Evolutionary conservation across 2,797 vertebrate genomes (phyloP), one percentile per base, ranked within the genome.

Genomic region (Tamandua tetradactyla): DNA sequence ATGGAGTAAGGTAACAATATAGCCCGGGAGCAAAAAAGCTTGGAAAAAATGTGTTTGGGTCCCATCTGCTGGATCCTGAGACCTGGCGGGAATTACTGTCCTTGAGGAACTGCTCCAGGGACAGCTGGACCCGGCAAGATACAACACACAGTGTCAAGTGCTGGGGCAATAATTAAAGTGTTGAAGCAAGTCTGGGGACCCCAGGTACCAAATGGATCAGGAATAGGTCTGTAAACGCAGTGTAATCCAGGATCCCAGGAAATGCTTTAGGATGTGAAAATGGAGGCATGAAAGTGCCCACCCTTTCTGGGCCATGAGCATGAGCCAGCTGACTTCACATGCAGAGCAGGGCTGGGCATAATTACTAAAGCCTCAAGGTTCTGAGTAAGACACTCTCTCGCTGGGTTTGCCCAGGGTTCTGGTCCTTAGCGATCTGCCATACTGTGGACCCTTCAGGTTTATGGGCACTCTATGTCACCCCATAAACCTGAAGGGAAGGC

Each of bases 291-390:
- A 4, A n/a, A 23, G 18, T 40, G 7, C 1, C n/a, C 7, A 1
- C 1, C 0, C 3, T 62, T 30, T 22, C 0, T 42, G 18, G 35
- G 25, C 2, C 15, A 47, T 12, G 13, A 55, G 40, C 42, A 12
- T 4, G 2, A 86, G 55, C 57, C 14, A 5, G 42, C 59, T 75
- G 62, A 27, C 7, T 47, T 80, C 35, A 47, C 3, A 10, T 55
- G 7, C 6, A 83, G 72, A 55, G 25, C 4, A 61, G 37, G 44
- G 27, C 55, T 30, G 23, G 18, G 32, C 0, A 1, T 13, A 20
- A 0, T 5, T 78, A 42, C 22, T 32, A 55, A 68, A 25, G 30
- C 44, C 52, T 64, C 30, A 92, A 44, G 32, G 69, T 55, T 81
- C 32, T 64, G 8, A 89, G 32, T n/a, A 37, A 81, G 61, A 92